Percentiles rank a stretch among this genome's conserved stretches.
Evolutionary conservation across 2,113 vertebrate species (phyloP).

Genomic region (Ciconia maguari): DNA sequence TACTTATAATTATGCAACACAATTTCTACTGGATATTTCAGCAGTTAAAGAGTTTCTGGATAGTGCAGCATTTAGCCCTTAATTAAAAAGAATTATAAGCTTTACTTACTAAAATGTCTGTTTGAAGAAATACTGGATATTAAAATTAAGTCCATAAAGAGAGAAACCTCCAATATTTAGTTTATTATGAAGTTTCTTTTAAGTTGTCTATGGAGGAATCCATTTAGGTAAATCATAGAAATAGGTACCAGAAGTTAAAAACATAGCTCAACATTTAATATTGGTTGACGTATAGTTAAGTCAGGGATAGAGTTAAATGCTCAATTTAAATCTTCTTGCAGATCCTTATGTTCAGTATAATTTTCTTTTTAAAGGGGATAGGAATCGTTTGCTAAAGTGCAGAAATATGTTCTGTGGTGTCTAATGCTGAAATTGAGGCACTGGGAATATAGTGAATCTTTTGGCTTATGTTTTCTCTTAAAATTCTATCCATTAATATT

Average conservation of each 20-base stretch:
- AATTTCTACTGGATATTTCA: background rate
- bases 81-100: background rate
- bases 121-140: background rate
- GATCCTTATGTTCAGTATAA: background rate
- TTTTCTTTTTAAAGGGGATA: background rate
- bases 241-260: background rate
- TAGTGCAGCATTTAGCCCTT: background rate
- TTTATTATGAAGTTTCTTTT: background rate
- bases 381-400: background rate
- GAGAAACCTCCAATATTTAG: background rate
- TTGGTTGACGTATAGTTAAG: background rate
- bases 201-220: background rate
- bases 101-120: background rate
- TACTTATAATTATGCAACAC: background rate
- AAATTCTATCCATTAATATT: background rate
- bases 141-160: background rate
- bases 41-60: background rate
- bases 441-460: background rate
- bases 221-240: background rate
- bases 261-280: background rate
- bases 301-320: background rate
- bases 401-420: background rate
- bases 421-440: background rate
- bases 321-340: background rate
- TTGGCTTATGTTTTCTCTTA: background rate